These are phyloP conservation scores for Phenacoccus solenopsis DNA, from an alignment of 1,140 invertebrate genomes.

Conservation along the genomic window DNA sequence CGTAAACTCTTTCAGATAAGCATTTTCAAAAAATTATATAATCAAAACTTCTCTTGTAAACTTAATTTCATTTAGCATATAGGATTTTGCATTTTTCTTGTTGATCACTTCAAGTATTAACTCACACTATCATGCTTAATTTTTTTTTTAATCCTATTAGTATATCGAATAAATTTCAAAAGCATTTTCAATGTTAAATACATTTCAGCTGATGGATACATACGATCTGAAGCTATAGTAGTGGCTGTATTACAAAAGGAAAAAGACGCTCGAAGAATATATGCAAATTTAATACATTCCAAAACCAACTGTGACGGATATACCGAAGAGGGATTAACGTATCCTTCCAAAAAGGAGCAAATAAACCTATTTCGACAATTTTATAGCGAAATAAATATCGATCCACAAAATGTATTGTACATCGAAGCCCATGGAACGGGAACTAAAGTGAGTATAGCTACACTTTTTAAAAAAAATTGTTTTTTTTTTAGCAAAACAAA, in stretches of 20 bases:
- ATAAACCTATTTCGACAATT: background rate
- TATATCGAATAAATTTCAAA: too few relatives aligned
- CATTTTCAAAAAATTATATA: too few relatives aligned
- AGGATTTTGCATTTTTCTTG: too few relatives aligned
- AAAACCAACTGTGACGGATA: background rate
- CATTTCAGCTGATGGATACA: constrained; percentile 25
- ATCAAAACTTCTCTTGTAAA: too few relatives aligned
- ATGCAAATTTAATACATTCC: background rate
- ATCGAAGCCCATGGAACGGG: constrained; percentile 30
- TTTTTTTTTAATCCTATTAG: too few relatives aligned
- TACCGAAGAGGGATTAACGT: constrained; percentile 4
- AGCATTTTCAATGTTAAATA: too few relatives aligned
- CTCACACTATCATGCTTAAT: too few relatives aligned
- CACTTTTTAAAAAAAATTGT: background rate
- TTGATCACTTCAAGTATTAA: too few relatives aligned
- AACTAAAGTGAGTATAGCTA: constrained; percentile 20
- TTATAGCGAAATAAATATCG: constrained; percentile 30
- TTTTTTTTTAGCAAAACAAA: background rate
- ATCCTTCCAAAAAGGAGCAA: background rate
- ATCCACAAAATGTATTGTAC: constrained; percentile 37
- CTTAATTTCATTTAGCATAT: too few relatives aligned
- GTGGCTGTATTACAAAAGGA: constrained; percentile 45
- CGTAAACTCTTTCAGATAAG: too few relatives aligned
- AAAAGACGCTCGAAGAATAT: constrained; percentile 32
- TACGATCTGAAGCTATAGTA: constrained; percentile 25